Base-by-base conservation (phyloP, 2,888 invertebrate species). In the Seira musarum region DNA sequence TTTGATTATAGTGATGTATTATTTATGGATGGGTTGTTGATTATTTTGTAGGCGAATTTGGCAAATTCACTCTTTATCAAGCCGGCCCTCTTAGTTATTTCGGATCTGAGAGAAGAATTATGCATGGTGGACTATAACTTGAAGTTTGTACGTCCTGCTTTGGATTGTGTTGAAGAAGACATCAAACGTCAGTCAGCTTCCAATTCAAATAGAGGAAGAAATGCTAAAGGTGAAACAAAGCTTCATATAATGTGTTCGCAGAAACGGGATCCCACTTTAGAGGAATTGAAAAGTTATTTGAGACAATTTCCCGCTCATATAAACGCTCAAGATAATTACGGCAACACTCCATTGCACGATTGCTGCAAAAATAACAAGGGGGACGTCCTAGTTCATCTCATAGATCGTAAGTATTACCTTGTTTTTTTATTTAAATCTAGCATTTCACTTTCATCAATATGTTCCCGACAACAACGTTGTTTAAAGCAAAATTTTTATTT, bases 271-370 rank as follows among this genome's bases (percentile, higher is more conserved):
- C 46, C 64, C 19, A 49, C 63, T 1, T 19, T 46, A 6, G 10
- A 25, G 5, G 79, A 79, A 57, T 8, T 79, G 3, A 25, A n/a
- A 21, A 69, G 24, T 17, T 65, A 67, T 13, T 1, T 80, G 1
- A 30, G 63, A 1, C 57, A 5, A 1, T 35, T 64, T 24, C 73
- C 79, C 5, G 21, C 63, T 1, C 76, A 81, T 53, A 49, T 83
- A 10, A 83, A 83, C 63, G 67, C 46, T 0, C 24, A n/a, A 10
- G 83, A 83, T 67, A 81, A 83, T 60, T 78, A 60, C 63, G 79
- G 79, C 1, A 83, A 83, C 49, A 81, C 83, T 1, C 78, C 83
- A 6, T 53, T 83, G 17, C 83, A 83, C 22, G 83, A 83, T n/a
- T 79, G 79, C 25, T 63, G 68, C 0, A 40, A n/a, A 25, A 35